Percentiles rank a stretch among this genome's conserved stretches.
These are phyloP conservation scores for Chaunax sp. DNA, from an alignment of 2,797 vertebrate genomes.

Conservation along the genomic window DNA sequence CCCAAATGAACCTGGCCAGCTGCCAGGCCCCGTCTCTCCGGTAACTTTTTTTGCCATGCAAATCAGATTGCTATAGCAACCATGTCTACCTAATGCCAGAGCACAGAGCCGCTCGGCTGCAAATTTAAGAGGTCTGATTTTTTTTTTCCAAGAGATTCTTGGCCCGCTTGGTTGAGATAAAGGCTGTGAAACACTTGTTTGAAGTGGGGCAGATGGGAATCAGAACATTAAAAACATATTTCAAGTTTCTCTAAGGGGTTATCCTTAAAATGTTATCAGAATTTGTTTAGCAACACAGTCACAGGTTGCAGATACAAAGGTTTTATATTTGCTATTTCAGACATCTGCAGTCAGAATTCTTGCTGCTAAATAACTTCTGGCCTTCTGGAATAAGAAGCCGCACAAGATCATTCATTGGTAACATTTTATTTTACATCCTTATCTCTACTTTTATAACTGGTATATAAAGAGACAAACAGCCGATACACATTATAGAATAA, in stretches of 20 bases:
- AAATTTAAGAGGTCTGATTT: slow-evolving; percentile 44
- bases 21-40: slow-evolving; percentile 28
- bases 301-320: background rate
- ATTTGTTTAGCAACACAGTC: background rate
- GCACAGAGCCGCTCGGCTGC: slow-evolving; percentile 45
- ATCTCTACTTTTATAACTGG: too few relatives aligned
- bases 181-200: slow-evolving; percentile 31
- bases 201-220: slow-evolving; percentile 22
- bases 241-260: background rate
- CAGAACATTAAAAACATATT: slow-evolving; percentile 22
- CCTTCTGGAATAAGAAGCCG: too few relatives aligned
- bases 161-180: slow-evolving; percentile 31
- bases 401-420: too few relatives aligned
- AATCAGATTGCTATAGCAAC: slow-evolving; percentile 61
- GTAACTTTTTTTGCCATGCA: slow-evolving; percentile 56
- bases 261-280: slow-evolving; percentile 5
- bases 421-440: too few relatives aligned
- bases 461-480: too few relatives aligned
- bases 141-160: slow-evolving; percentile 42
- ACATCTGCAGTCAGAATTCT: background rate
- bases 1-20: slow-evolving; percentile 23
- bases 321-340: too few relatives aligned
- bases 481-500: too few relatives aligned
- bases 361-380: background rate
- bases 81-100: slow-evolving; percentile 23